Base-by-base conservation (phyloP, 2,888 invertebrate genomes). In the Apoderus coryli region DNA sequence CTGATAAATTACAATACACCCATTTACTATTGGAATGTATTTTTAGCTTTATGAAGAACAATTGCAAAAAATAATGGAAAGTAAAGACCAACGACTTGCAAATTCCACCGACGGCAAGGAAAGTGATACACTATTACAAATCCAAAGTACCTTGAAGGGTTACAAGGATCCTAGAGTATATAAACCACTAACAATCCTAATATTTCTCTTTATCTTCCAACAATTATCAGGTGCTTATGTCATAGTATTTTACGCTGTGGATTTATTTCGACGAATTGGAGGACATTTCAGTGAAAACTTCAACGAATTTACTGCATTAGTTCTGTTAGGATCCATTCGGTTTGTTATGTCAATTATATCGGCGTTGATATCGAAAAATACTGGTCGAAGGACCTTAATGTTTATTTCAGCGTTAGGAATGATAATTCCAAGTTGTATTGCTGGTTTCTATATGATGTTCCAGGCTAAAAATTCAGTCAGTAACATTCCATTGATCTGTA, bases 191-290 rank as follows among this genome's bases (percentile, higher is more conserved):
- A 24, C 58, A 2, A 55, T 69, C 11, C 50, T 70, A 2, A 35
- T 61, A 1, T 22, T 57, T 2, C 38, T 69, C 13, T 63, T 69
- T 39, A 19, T 65, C 4, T 53, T 68, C 13, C 71, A 71, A 50
- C 71, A 71, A 48, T 41, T 66, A 1, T 63, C 67, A 2, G 68
- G 69, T 4, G 59, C 60, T 2, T 71, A 70, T 44, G 64, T 65
- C 1, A 58, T 69, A 2, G 64, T 70, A 31, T 68, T 70, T 45
- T 70, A 70, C 41, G 65, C 68, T 1, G 59, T 67, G 4, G 62
- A 64, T 13, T 47, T 69, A 10, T 65, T 69, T 39, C 47, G 56
- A 15, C 50, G 60, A 37, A 52, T 67, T 15, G 62, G 62, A 2
- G 61, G 60, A 1, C 43, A 53, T 23, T 61, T 61, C 34, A 47